These are phyloP conservation scores for Fragum sueziense DNA, from an alignment of 2,888 invertebrate genomes.

Conservation along the genomic window DNA sequence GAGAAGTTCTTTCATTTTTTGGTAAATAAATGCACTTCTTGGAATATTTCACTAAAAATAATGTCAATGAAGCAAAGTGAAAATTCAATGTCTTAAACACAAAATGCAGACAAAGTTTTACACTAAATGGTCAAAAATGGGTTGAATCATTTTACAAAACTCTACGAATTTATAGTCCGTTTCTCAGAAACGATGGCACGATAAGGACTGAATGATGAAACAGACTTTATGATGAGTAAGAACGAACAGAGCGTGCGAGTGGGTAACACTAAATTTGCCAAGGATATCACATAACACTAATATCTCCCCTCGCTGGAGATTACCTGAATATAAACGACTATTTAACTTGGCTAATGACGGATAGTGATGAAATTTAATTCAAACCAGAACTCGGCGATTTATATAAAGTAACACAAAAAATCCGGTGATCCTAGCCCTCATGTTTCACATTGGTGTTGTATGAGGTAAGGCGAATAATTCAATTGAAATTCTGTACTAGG, in stretches of 20 bases:
- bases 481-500: no score
- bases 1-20: no score
- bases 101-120: no score
- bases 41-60: no score
- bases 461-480: background rate
- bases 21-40: no score
- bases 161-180: slow-evolving; percentile 20
- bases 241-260: slow-evolving; percentile 5
- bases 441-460: no score
- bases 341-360: slow-evolving; percentile 54
- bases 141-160: background rate
- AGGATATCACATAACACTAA: slow-evolving; percentile 40
- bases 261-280: slow-evolving; percentile 26
- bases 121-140: background rate
- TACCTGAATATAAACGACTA: slow-evolving; percentile 57
- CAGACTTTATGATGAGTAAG: slow-evolving; percentile 31
- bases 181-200: slow-evolving; percentile 3
- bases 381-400: slow-evolving; percentile 47
- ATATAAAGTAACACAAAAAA: slow-evolving; percentile 49
- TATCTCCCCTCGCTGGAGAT: slow-evolving; percentile 18
- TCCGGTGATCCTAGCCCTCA: slow-evolving; percentile 26
- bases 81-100: no score
- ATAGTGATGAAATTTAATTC: slow-evolving; percentile 59
- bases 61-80: no score
- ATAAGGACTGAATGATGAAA: slow-evolving; percentile 15